Conservation (phyloP, 2,797 vertebrate species). For the Halcyon smyrnensis region DNA sequence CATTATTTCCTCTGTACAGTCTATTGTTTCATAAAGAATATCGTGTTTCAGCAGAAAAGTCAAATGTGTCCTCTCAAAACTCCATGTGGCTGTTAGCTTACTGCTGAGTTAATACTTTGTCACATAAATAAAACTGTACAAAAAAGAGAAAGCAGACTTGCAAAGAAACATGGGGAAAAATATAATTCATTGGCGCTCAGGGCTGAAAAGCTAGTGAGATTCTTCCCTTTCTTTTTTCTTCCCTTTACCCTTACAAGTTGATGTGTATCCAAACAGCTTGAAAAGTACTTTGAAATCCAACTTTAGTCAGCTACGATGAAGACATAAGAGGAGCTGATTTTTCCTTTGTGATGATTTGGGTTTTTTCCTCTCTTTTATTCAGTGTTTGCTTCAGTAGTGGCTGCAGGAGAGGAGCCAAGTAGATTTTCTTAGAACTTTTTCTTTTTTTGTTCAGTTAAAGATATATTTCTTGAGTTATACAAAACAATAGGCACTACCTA, state of each 20-base stretch:
- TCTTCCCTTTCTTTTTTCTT: constrained; percentile 61
- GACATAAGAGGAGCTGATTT: constrained; percentile 68
- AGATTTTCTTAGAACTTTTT: neutral
- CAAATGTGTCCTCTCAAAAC: constrained; percentile 59
- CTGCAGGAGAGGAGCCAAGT: constrained; percentile 41
- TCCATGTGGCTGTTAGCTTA: constrained; percentile 67
- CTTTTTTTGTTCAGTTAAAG: neutral
- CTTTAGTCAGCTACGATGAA: constrained; percentile 66
- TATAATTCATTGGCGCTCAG: constrained; percentile 33
- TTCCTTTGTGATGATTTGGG: constrained; percentile 59
- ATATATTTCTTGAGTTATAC: neutral
- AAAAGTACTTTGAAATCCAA: constrained; percentile 71
- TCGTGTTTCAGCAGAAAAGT: constrained; percentile 67
- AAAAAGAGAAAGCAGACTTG: constrained; percentile 39
- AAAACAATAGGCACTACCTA: neutral
- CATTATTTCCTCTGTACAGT: constrained; percentile 35
- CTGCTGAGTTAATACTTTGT: constrained; percentile 70
- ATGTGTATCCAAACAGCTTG: constrained; percentile 74
- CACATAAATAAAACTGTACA: constrained; percentile 60
- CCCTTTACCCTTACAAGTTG: constrained; percentile 64
- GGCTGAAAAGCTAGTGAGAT: constrained; percentile 57
- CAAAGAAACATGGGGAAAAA: constrained; percentile 23
- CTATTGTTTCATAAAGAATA: constrained; percentile 55
- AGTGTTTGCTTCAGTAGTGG: neutral
- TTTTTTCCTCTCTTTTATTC: constrained; percentile 40